Percentiles rank a stretch among this genome's conserved stretches.
phyloP scores from a whole-genome alignment of 1,140 invertebrate genomes.

The Galendromus occidentalis region DNA sequence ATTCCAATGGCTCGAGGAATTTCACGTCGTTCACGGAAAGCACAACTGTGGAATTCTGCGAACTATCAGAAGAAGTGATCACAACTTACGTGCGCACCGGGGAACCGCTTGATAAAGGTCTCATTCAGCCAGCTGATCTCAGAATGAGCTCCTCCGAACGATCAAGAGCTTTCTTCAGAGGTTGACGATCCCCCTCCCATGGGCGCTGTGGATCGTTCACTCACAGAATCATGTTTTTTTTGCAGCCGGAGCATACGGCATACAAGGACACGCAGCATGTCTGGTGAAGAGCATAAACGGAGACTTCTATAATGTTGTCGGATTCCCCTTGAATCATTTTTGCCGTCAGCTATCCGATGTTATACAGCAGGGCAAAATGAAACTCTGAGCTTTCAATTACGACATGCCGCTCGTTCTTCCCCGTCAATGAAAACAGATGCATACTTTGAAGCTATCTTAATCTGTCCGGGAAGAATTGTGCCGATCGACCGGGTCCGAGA shows the following conservation, averaged over 20 bases:
- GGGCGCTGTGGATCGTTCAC: no score
- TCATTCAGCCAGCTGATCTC: background rate
- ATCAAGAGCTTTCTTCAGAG: no score
- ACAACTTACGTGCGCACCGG: constrained; percentile 57
- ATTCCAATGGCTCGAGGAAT: constrained; percentile 3
- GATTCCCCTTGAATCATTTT: constrained; percentile 62
- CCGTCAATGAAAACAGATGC: no score
- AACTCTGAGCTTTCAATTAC: no score
- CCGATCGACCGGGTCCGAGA: no score
- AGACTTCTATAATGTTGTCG: constrained; percentile 81
- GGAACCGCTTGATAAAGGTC: constrained; percentile 56
- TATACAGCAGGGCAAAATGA: no score
- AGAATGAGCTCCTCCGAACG: no score
- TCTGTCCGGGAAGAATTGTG: no score
- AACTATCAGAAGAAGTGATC: constrained; percentile 52
- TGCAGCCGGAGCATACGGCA: constrained; percentile 84
- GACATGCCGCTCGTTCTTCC: no score
- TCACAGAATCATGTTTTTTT: no score
- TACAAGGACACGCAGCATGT: constrained; percentile 67
- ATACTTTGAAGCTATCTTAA: no score
- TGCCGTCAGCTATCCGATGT: constrained; percentile 37
- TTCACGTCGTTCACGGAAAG: constrained; percentile 44
- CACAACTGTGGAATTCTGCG: constrained; percentile 59
- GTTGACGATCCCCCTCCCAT: no score
- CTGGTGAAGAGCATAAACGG: constrained; percentile 68